phyloP scores from a whole-genome alignment of 2,797 vertebrate genomes.

The Sebastes trivittatus region DNA sequence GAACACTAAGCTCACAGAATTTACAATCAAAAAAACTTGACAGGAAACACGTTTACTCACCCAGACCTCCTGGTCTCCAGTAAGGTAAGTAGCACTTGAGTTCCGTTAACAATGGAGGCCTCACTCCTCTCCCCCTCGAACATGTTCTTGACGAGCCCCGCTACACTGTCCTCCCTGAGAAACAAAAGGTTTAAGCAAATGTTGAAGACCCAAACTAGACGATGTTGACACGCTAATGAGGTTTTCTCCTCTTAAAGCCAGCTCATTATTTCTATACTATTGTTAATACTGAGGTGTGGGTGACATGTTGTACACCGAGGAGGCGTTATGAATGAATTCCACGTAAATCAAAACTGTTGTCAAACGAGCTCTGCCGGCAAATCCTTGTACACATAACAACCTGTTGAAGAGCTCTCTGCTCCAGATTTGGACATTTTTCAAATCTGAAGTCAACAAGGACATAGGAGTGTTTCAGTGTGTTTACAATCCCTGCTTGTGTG shows the following conservation, averaged over 20 bases:
- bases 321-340: background rate
- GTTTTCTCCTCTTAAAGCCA: background rate
- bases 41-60: conserved; percentile 76
- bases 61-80: conserved; percentile 92
- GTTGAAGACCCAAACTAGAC: background rate
- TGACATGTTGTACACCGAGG: background rate
- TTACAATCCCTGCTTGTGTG: background rate
- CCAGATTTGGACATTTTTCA: background rate
- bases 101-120: conserved; percentile 93
- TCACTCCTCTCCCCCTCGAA: conserved; percentile 91
- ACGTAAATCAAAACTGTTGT: background rate
- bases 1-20: background rate
- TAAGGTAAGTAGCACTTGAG: conserved; percentile 94
- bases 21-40: background rate
- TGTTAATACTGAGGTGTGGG: background rate
- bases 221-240: background rate
- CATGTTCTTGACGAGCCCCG: conserved; percentile 94
- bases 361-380: conserved; percentile 7
- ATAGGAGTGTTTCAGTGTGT: background rate
- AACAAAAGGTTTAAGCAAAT: background rate
- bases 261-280: background rate
- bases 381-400: background rate
- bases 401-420: background rate
- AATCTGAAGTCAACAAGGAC: background rate
- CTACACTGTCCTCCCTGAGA: conserved; percentile 91